Base-by-base conservation (phyloP, 2,888 invertebrate genomes). In the Timandra comae region DNA sequence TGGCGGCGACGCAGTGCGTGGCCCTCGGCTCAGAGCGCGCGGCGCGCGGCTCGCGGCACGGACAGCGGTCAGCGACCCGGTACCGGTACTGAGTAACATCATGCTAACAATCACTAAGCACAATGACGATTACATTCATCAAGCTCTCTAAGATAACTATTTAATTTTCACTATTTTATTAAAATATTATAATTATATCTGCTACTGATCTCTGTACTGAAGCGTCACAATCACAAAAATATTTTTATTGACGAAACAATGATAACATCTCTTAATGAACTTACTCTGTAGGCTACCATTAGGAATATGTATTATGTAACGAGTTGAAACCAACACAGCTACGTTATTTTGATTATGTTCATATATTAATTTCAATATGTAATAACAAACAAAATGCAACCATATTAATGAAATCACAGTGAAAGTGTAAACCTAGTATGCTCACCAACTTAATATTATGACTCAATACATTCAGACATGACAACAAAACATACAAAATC, bases 91-190 rank as follows among this genome's bases (percentile, higher is more conserved):
- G 75, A 73, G 75, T 76, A 74, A 76, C 73, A 75, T 71, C 75
- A 73, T 70, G 77, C 81, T 79, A 79, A 77, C 75, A 67, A 72
- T 75, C 69, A 74, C 84, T 82, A 84, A 81, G 81, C 84, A 85
- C 84, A 81, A 79, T 80, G 81, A 84, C 80, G 69, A 75, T 73
- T 79, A 84, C 79, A 82, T 74, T 80, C 73, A 82, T 80, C 74
- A 85, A 84, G 84, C 85, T 64, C 65, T 70, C 80, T 81, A 82
- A 80, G 59, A 69, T 73, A 75, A 67, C 72, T 81, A 82, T 73
- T 59, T 64, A 69, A 68, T 58, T 58, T 63, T 71, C 69, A 54
- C 52, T 63, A 63, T 61, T 66, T 74, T 77, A 77, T 68, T 70
- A 68, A 65, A 67, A 76, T 70, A 69, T 70, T 71, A 65, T 67